These are phyloP conservation scores for Drosophila insularis DNA, from an alignment of 1,140 invertebrate species.

Conservation along the genomic window DNA sequence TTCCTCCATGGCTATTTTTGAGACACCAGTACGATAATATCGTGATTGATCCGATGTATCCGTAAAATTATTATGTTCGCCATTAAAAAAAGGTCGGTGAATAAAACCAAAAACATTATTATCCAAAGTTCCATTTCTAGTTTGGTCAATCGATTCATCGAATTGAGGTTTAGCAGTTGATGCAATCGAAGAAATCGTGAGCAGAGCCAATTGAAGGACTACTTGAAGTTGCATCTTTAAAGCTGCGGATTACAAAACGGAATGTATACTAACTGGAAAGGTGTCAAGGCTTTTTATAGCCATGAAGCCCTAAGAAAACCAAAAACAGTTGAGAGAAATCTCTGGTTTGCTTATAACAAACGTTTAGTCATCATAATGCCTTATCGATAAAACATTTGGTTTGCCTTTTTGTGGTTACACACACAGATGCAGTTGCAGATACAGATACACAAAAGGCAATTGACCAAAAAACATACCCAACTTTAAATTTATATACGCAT, in stretches of 20 bases:
- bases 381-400: conserved; percentile 6
- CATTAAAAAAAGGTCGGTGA: neutral
- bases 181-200: neutral
- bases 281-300: neutral
- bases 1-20: neutral
- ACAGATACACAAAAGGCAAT: conserved; percentile 1
- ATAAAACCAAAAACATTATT: neutral
- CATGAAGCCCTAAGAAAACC: no score
- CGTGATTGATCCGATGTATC: neutral
- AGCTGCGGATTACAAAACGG: neutral
- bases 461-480: conserved; percentile 7
- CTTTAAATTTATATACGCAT: conserved; percentile 3
- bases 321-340: neutral
- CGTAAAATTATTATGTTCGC: neutral
- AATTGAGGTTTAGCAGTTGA: neutral
- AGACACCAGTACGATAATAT: neutral
- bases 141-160: neutral
- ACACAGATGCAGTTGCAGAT: neutral
- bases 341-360: neutral
- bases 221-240: neutral
- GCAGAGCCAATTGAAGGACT: neutral
- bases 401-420: conserved; percentile 2
- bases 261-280: neutral
- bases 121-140: neutral
- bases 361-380: neutral